phyloP scores from a whole-genome alignment of 2,113 vertebrate species.

The Penelope pileata region DNA sequence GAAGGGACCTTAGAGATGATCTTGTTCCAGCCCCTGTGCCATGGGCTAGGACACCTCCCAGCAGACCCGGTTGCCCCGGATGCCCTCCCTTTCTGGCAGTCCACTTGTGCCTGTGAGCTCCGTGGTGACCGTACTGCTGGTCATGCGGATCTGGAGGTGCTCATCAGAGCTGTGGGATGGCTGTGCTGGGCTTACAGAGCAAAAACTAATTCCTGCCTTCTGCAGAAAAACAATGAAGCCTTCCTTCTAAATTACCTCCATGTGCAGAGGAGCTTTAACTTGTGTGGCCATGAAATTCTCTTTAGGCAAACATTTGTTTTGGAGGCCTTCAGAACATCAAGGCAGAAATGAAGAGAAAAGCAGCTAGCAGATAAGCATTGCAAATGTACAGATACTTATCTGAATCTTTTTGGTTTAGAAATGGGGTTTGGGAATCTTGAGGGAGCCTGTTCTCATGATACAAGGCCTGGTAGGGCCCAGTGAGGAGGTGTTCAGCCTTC shows the following conservation, averaged over 20 bases:
- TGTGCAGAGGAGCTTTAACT: constrained; percentile 15
- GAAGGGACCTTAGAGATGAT: too few relatives aligned
- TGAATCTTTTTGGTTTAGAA: constrained; percentile 59
- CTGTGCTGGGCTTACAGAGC: neutral
- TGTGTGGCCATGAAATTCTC: neutral
- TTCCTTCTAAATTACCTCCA: neutral
- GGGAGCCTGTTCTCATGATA: constrained; percentile 52
- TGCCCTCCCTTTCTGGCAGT: neutral
- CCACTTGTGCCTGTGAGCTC: accelerated
- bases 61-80: too few relatives aligned
- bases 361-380: constrained; percentile 62
- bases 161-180: neutral
- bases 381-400: constrained; percentile 66
- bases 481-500: neutral
- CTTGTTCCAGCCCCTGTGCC: too few relatives aligned
- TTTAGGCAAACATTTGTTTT: constrained; percentile 2
- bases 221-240: neutral
- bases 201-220: neutral
- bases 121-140: neutral
- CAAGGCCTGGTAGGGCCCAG: constrained; percentile 14
- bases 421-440: constrained; percentile 57
- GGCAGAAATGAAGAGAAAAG: constrained; percentile 20
- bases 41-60: too few relatives aligned
- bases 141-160: neutral
- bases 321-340: constrained; percentile 35